Conservation (phyloP, 2,888 invertebrate genomes). For the Parochlus steinenii region DNA sequence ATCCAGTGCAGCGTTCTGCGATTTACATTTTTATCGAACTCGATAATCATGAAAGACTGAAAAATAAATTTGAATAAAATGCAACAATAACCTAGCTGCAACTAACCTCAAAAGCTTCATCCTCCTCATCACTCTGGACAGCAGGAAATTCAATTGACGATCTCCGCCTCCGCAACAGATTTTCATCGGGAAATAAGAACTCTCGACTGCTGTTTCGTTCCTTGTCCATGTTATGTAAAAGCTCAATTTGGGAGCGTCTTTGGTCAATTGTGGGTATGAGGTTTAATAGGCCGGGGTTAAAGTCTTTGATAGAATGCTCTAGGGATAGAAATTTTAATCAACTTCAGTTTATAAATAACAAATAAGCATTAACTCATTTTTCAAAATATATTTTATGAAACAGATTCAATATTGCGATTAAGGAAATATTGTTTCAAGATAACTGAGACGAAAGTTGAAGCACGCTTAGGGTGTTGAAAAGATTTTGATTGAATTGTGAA, state of each 20-base stretch:
- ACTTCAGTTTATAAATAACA: too few species aligned
- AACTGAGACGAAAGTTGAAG: too few species aligned
- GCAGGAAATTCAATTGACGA: background rate
- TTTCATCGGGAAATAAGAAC: constrained; percentile 6
- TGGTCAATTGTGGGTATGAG: constrained; percentile 6
- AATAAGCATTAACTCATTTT: too few species aligned
- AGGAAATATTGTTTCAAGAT: too few species aligned
- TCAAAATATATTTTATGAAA: too few species aligned
- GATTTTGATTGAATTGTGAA: too few species aligned
- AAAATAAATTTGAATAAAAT: background rate
- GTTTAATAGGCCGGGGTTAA: too few species aligned
- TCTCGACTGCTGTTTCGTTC: constrained; percentile 1
- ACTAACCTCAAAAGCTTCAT: constrained; percentile 4
- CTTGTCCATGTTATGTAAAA: constrained; percentile 6
- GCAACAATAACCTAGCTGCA: background rate
- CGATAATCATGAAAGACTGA: constrained; percentile 27
- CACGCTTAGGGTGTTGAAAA: too few species aligned
- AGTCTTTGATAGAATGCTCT: too few species aligned
- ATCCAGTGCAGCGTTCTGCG: constrained; percentile 35
- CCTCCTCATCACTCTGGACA: constrained; percentile 6
- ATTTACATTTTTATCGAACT: constrained; percentile 30
- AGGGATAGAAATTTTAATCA: too few species aligned
- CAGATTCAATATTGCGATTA: too few species aligned
- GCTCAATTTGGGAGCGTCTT: constrained; percentile 7
- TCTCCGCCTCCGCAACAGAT: constrained; percentile 4